phyloP scores from a whole-genome alignment of 2,113 vertebrate genomes.

The Vulpes lagopus region DNA sequence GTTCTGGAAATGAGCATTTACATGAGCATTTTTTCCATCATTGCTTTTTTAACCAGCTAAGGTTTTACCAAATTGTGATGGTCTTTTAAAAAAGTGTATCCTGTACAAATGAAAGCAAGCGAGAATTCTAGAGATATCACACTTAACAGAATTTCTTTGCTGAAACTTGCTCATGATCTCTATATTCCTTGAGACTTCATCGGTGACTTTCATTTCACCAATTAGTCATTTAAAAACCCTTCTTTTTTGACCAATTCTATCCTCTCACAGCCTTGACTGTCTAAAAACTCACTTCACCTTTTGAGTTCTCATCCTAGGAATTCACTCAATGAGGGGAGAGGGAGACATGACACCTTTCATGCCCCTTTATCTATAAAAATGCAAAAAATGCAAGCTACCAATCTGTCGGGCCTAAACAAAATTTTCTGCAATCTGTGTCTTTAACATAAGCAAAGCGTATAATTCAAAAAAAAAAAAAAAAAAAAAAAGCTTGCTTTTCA shows the following conservation, averaged over 20 bases:
- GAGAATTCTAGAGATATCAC: neutral
- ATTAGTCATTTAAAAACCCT: conserved; percentile 9
- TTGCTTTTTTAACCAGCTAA: neutral
- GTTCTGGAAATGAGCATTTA: conserved; percentile 63
- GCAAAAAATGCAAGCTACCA: conserved; percentile 71
- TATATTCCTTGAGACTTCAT: neutral
- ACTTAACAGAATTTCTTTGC: neutral
- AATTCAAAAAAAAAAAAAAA: conserved; percentile 73
- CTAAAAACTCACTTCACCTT: conserved; percentile 71
- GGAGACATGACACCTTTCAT: conserved; percentile 64
- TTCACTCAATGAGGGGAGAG: neutral
- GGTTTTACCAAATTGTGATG: neutral
- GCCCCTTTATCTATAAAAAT: conserved; percentile 75
- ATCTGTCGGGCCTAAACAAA: conserved; percentile 82
- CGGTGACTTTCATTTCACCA: conserved; percentile 35
- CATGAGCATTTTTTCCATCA: conserved; percentile 1
- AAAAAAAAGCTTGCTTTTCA: conserved; percentile 70
- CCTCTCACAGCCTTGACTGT: conserved; percentile 27
- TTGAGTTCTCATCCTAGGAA: conserved; percentile 26
- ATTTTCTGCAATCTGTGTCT: conserved; percentile 81
- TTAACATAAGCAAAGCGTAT: conserved; percentile 82
- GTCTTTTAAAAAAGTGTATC: conserved; percentile 45
- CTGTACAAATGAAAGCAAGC: conserved; percentile 35
- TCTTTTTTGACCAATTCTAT: conserved; percentile 39
- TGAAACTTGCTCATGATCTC: neutral